Percentiles rank a stretch among this genome's conserved stretches.
Conservation (phyloP, 2,888 invertebrate species). For the Drosophila robusta region DNA sequence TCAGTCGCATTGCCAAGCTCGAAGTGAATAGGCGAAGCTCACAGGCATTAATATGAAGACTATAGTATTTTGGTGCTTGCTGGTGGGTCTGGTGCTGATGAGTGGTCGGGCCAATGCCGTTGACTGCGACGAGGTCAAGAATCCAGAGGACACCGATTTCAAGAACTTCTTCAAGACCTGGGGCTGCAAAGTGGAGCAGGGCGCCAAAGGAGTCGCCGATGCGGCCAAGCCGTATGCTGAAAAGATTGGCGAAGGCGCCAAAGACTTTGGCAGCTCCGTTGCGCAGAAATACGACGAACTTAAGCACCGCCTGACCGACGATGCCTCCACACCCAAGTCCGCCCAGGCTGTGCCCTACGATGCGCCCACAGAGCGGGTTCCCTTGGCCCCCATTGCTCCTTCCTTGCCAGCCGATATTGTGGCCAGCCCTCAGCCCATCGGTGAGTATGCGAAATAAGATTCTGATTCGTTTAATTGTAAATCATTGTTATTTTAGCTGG, state of each 20-base stretch:
- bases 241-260: conserved; percentile 78
- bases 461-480: not conserved
- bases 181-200: conserved; percentile 80
- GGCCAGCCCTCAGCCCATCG: conserved; percentile 10
- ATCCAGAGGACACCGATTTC: conserved; percentile 74
- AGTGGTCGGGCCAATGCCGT: conserved; percentile 50
- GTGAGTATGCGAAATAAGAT: conserved; percentile 14
- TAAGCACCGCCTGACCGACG: conserved; percentile 80
- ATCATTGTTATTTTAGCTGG: conserved; percentile 20
- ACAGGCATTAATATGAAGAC: conserved; percentile 65
- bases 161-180: conserved; percentile 77
- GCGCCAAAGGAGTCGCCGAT: conserved; percentile 76
- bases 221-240: conserved; percentile 79
- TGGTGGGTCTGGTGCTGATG: conserved; percentile 57
- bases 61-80: conserved; percentile 41
- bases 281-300: conserved; percentile 80
- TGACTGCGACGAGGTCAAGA: conserved; percentile 64
- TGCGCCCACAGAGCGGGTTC: conserved; percentile 78
- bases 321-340: conserved; percentile 34
- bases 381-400: conserved; percentile 72
- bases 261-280: conserved; percentile 76
- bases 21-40: conserved; percentile 38
- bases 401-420: conserved; percentile 28
- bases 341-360: conserved; percentile 22
- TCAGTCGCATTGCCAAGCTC: conserved; percentile 48